Evolutionary conservation across 2,113 vertebrate species (phyloP).

Genomic region (Ranitomeya imitator): DNA sequence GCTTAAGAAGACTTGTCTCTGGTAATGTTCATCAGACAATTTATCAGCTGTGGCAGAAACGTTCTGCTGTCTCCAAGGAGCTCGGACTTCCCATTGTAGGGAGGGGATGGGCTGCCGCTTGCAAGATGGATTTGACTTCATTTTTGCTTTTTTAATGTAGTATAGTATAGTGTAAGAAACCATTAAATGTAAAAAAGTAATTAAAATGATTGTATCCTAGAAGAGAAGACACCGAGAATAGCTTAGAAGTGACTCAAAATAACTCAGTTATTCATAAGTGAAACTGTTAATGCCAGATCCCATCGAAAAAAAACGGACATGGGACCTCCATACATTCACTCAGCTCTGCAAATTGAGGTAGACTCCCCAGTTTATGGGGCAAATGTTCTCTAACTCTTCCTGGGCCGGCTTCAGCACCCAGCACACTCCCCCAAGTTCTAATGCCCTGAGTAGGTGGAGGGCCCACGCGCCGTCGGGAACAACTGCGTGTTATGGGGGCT

Average conservation of each 20-base stretch:
- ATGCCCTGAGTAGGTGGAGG: too few species aligned
- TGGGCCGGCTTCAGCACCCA: too few species aligned
- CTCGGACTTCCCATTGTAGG: background rate
- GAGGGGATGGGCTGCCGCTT: background rate
- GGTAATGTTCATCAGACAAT: constrained; percentile 56
- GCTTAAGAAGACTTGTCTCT: constrained; percentile 62
- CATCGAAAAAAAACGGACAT: too few species aligned
- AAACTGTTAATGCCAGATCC: too few species aligned
- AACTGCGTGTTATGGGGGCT: too few species aligned
- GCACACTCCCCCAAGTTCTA: too few species aligned
- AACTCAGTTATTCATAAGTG: too few species aligned
- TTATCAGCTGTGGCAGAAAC: constrained; percentile 60
- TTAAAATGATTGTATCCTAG: constrained; percentile 21
- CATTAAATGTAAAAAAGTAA: constrained; percentile 16
- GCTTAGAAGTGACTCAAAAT: background rate
- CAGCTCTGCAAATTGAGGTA: too few species aligned
- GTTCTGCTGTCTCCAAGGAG: constrained; percentile 37
- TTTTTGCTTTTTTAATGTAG: constrained; percentile 2
- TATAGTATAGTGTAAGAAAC: constrained; percentile 11
- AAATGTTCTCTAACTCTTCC: too few species aligned
- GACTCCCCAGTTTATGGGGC: too few species aligned
- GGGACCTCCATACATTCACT: too few species aligned
- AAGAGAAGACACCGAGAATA: background rate
- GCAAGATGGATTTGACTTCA: constrained; percentile 8
- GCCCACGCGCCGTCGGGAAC: too few species aligned